Evolutionary conservation across 2,888 invertebrate species (phyloP).

Genomic region (Perizoma affinitatum): DNA sequence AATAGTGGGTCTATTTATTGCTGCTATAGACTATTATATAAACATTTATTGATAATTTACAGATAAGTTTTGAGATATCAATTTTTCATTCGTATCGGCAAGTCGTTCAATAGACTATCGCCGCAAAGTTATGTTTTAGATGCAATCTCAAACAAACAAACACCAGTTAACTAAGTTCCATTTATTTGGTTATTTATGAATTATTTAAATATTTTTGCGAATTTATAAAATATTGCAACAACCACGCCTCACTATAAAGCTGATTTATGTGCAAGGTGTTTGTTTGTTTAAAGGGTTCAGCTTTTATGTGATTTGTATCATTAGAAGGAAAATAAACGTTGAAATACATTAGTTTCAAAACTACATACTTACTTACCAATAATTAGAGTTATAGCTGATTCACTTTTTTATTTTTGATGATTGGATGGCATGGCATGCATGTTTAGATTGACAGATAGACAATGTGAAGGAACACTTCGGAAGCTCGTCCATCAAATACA

Average conservation of each 20-base stretch:
- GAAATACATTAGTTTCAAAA: neutral
- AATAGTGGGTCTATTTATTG: slow-evolving; percentile 44
- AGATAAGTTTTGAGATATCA: too few species aligned
- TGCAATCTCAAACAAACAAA: too few species aligned
- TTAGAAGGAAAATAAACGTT: slow-evolving; percentile 13
- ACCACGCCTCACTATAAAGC: slow-evolving; percentile 36
- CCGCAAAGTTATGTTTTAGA: too few species aligned
- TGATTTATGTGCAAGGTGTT: slow-evolving; percentile 38
- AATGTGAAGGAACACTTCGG: slow-evolving; percentile 55
- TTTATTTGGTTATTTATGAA: too few species aligned
- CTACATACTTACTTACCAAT: too few species aligned
- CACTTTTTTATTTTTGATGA: slow-evolving; percentile 1
- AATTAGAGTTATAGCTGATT: neutral
- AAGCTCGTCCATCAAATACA: slow-evolving; percentile 75
- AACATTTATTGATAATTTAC: too few species aligned
- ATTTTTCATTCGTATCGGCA: too few species aligned
- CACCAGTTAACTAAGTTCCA: too few species aligned
- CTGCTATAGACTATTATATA: too few species aligned
- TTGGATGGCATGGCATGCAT: slow-evolving; percentile 1
- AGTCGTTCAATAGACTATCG: too few species aligned
- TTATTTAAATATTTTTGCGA: too few species aligned
- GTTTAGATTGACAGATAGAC: slow-evolving; percentile 62
- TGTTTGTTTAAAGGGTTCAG: slow-evolving; percentile 39
- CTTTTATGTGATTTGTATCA: slow-evolving; percentile 21
- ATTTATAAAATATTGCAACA: slow-evolving; percentile 36